Conservation (phyloP, 2,888 invertebrate genomes). For the Lochmaea crataegi region DNA sequence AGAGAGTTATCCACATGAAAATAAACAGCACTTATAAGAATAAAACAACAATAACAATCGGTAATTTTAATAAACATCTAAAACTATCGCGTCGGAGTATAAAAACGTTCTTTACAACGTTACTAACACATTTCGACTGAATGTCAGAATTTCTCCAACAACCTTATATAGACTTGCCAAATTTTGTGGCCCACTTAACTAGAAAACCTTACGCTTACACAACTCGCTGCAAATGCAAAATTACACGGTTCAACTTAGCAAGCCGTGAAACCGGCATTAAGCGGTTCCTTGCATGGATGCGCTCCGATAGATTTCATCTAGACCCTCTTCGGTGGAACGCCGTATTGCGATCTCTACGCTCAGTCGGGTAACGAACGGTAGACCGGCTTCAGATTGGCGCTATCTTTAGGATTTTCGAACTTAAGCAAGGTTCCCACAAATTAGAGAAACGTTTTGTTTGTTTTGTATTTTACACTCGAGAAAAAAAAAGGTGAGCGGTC, state of each 20-base stretch:
- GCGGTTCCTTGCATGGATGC: conserved; percentile 64
- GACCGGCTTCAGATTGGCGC: conserved; percentile 15
- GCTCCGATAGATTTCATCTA: conserved; percentile 58
- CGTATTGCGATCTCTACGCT: conserved; percentile 23
- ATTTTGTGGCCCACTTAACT: conserved; percentile 74
- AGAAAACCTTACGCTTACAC: conserved; percentile 71
- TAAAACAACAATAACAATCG: conserved; percentile 5
- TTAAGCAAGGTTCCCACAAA: conserved; percentile 16
- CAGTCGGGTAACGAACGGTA: conserved; percentile 1
- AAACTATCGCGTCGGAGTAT: conserved; percentile 11
- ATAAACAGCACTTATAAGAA: background rate
- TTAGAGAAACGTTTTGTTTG: background rate
- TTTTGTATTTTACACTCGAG: background rate
- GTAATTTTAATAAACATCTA: conserved; percentile 6
- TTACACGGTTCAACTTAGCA: conserved; percentile 71
- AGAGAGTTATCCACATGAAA: too few relatives aligned
- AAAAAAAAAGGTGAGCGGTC: too few relatives aligned
- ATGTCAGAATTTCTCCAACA: conserved; percentile 55
- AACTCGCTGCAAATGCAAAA: conserved; percentile 69
- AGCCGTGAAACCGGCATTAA: conserved; percentile 69
- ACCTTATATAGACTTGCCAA: conserved; percentile 71
- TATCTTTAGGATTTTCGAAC: conserved; percentile 13
- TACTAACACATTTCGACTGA: conserved; percentile 55
- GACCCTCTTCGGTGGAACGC: conserved; percentile 34
- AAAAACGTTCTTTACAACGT: conserved; percentile 33